Percentiles rank a stretch among this genome's conserved stretches.
Conservation (phyloP, 2,797 vertebrate species). For the Oreonectes daqikongensis region DNA sequence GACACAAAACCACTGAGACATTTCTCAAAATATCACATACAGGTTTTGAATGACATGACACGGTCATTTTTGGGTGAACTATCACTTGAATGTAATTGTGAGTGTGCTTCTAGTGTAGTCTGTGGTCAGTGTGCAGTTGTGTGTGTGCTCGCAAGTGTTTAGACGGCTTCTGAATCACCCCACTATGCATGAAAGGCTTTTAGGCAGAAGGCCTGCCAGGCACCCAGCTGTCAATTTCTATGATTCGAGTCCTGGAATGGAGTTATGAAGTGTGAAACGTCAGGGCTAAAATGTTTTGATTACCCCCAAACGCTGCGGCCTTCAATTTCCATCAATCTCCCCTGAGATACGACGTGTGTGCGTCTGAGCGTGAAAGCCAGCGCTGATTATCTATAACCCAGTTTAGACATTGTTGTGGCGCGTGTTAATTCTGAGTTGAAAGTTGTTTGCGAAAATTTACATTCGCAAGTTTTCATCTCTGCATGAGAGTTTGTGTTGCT, state of each 20-base stretch:
- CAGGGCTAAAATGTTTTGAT: slow-evolving; percentile 62
- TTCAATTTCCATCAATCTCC: slow-evolving; percentile 57
- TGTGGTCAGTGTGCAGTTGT: slow-evolving; percentile 32
- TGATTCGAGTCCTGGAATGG: slow-evolving; percentile 58
- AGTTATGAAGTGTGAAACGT: slow-evolving; percentile 60
- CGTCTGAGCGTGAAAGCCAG: background rate
- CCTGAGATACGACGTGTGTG: slow-evolving; percentile 13
- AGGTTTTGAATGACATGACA: too few species aligned
- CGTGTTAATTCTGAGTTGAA: slow-evolving; percentile 15
- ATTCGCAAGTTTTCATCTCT: background rate
- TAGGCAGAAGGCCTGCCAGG: slow-evolving; percentile 42
- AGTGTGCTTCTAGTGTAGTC: slow-evolving; percentile 38
- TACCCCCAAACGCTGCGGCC: slow-evolving; percentile 46
- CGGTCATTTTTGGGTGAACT: background rate
- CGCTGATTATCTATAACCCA: slow-evolving; percentile 2
- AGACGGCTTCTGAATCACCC: slow-evolving; percentile 42
- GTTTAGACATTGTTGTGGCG: slow-evolving; percentile 13
- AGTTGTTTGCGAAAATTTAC: slow-evolving; percentile 1
- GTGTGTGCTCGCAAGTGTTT: slow-evolving; percentile 10
- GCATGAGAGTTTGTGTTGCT: background rate
- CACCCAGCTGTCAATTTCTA: slow-evolving; percentile 61
- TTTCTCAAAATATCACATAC: too few species aligned
- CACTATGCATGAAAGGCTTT: slow-evolving; percentile 51
- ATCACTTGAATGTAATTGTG: background rate
- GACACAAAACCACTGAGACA: too few species aligned